phyloP scores from a whole-genome alignment of 2,113 vertebrate species.

The Ictalurus punctatus region DNA sequence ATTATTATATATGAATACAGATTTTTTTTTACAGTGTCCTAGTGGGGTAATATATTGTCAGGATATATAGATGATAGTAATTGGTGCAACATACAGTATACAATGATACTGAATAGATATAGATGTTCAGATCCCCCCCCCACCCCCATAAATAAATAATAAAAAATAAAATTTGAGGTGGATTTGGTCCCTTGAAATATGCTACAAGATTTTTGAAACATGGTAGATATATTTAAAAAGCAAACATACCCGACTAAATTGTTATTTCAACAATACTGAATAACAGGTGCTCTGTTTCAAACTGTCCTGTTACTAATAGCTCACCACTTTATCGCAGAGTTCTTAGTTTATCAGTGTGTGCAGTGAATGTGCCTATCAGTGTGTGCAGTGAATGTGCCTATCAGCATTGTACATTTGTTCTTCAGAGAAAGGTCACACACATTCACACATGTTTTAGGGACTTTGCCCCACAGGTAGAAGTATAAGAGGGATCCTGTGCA shows the following conservation, averaged over 20 bases:
- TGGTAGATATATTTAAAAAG: neutral
- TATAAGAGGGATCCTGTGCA: neutral
- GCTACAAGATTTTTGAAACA: neutral
- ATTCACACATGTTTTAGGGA: conserved; percentile 6
- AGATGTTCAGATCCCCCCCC: neutral
- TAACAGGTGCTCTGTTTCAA: too few relatives aligned
- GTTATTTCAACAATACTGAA: neutral
- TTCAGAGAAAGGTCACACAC: conserved; percentile 3
- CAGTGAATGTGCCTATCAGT: conserved; percentile 9
- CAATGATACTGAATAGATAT: neutral
- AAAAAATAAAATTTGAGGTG: too few relatives aligned
- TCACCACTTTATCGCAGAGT: neutral
- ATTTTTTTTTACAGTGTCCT: neutral
- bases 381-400: conserved; percentile 1
- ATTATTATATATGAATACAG: neutral
- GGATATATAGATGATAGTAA: neutral
- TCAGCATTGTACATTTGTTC: neutral
- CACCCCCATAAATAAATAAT: too few relatives aligned
- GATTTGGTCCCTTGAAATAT: neutral
- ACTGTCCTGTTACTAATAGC: neutral
- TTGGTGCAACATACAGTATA: neutral
- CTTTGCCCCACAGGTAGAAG: conserved; percentile 4
- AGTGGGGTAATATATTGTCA: neutral
- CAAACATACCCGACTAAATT: neutral
- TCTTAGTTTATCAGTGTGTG: conserved; percentile 15